phyloP scores from a whole-genome alignment of 1,140 invertebrate species.

The Homarus americanus region DNA sequence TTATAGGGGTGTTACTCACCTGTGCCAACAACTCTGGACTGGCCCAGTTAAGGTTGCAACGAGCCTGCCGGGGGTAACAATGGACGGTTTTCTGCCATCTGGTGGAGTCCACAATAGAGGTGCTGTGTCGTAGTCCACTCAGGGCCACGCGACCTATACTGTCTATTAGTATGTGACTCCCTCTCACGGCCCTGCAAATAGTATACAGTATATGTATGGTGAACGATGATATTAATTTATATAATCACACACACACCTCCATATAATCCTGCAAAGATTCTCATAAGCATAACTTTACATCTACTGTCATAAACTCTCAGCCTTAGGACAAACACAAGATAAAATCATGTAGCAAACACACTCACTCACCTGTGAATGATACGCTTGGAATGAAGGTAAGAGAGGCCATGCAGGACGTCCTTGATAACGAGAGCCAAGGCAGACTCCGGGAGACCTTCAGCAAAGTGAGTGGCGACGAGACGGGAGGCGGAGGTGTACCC shows the following conservation, averaged over 20 bases:
- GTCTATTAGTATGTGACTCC: constrained; percentile 90
- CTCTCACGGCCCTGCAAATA: constrained; percentile 86
- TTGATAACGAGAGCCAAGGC: constrained; percentile 88
- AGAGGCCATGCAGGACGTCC: constrained; percentile 87
- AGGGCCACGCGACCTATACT: constrained; percentile 84
- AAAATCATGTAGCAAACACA: no score
- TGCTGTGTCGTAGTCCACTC: constrained; percentile 88
- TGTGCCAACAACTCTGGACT: constrained; percentile 95
- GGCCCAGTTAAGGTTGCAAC: constrained; percentile 89
- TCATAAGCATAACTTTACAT: no score
- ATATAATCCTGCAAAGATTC: no score
- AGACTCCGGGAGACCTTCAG: constrained; percentile 88
- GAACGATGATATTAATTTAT: no score
- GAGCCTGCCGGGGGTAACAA: constrained; percentile 85
- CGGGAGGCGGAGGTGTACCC: constrained; percentile 89
- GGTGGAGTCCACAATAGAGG: constrained; percentile 85
- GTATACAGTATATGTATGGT: no score
- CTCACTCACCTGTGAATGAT: constrained; percentile 90
- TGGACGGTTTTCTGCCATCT: constrained; percentile 84
- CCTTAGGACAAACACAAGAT: no score
- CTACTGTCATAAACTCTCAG: no score
- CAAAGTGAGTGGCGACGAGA: constrained; percentile 87
- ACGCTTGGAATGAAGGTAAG: constrained; percentile 90
- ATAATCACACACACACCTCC: no score
- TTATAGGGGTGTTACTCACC: constrained; percentile 78